Conservation (phyloP, 2,888 invertebrate genomes). For the Panzeria rudis region DNA sequence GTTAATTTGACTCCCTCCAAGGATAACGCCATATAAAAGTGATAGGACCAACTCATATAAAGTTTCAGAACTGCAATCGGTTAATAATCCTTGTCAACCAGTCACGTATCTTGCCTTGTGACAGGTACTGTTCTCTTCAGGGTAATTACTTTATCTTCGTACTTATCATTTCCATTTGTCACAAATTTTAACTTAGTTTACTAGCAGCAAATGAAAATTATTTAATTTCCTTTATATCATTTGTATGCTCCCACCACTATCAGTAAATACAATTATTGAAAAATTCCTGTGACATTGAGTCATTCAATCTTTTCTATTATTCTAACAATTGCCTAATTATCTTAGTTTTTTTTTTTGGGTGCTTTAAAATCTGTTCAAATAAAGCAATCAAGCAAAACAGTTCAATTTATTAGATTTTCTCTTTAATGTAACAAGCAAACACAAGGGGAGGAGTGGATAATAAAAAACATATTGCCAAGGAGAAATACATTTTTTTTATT, state of each 20-base stretch:
- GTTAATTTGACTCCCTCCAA: no score
- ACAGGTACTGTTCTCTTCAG: no score
- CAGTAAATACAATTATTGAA: background rate
- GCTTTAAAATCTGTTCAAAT: conserved; percentile 53
- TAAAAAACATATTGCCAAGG: background rate
- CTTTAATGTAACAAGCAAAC: conserved; percentile 28
- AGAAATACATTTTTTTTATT: background rate
- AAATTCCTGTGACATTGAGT: conserved; percentile 26
- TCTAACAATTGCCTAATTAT: conserved; percentile 54
- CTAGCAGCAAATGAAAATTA: background rate
- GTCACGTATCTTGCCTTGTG: no score
- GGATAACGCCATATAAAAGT: no score
- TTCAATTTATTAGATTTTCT: conserved; percentile 57
- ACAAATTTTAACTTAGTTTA: background rate
- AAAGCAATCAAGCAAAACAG: conserved; percentile 58
- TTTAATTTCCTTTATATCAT: conserved; percentile 4
- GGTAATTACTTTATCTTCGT: no score
- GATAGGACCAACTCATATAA: no score
- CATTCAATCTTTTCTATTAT: conserved; percentile 6
- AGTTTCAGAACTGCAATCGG: no score
- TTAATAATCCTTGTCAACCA: no score
- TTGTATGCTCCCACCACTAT: background rate
- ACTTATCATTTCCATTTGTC: background rate
- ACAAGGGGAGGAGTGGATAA: background rate
- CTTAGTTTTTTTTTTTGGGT: conserved; percentile 6